A percentile compares a stretch with the other conserved stretches of the same genome.
phyloP scores from a whole-genome alignment of 2,888 invertebrate genomes.

The Coronaproctus castanopsis region DNA sequence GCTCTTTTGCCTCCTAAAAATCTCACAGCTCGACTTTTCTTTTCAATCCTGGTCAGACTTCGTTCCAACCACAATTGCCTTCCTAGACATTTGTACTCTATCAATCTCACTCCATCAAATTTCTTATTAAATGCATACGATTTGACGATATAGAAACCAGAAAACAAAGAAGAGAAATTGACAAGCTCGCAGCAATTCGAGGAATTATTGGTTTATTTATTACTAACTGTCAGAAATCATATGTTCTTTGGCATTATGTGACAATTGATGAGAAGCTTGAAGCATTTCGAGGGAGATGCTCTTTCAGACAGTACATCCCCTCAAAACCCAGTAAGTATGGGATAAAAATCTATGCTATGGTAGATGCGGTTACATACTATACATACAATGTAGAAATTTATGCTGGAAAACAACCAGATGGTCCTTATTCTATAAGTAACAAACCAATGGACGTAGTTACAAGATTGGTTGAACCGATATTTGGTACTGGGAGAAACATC shows the following conservation, averaged over 20 bases:
- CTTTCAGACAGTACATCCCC: conserved; percentile 13
- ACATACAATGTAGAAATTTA: conserved; percentile 16
- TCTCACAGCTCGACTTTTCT: too few species aligned
- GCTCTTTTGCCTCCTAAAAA: too few species aligned
- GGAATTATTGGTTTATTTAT: conserved; percentile 6
- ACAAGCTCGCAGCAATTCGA: conserved; percentile 11
- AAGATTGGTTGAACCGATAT: conserved; percentile 13
- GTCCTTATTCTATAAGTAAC: conserved; percentile 15
- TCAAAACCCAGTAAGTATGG: too few species aligned
- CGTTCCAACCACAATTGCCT: too few species aligned
- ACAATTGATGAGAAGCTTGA: conserved; percentile 17
- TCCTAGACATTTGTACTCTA: too few species aligned
- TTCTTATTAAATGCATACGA: not conserved
- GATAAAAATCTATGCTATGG: conserved; percentile 12
- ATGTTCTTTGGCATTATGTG: not conserved
- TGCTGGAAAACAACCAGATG: conserved; percentile 13
- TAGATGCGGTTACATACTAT: conserved; percentile 14
- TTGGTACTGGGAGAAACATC: conserved; percentile 8
- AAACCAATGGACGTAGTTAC: conserved; percentile 9
- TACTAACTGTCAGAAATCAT: conserved; percentile 5
- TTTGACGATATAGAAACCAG: not conserved
- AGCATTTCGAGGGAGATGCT: conserved; percentile 21
- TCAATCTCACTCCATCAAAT: too few species aligned
- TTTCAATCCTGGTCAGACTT: too few species aligned
- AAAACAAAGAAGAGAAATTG: not conserved